A percentile compares a stretch with the other conserved stretches of the same genome.
phyloP scores from a whole-genome alignment of 2,888 invertebrate genomes.

The Parnassius glacialis region DNA sequence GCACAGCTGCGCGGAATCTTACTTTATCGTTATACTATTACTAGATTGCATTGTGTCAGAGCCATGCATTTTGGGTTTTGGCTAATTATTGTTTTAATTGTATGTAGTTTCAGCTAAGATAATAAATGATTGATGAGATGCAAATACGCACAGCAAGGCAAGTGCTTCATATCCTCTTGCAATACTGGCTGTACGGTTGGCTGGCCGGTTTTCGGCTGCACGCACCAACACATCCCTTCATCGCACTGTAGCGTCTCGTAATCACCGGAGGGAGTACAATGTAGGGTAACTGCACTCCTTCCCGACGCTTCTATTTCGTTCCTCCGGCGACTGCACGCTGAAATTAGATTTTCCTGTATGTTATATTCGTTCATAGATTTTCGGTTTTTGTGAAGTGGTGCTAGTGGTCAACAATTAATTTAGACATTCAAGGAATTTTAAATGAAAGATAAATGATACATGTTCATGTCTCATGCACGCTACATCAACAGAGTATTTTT shows the following conservation, averaged over 20 bases:
- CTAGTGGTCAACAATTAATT: too few relatives aligned
- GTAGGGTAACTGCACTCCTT: conserved; percentile 77
- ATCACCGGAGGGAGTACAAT: conserved; percentile 84
- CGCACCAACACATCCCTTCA: conserved; percentile 86
- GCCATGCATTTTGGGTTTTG: too few relatives aligned
- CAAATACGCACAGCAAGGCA: conserved; percentile 84
- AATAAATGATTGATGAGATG: not conserved
- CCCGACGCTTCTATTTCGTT: conserved; percentile 73
- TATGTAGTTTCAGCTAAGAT: not conserved
- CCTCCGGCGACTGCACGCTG: conserved; percentile 83
- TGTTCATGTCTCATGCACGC: too few relatives aligned
- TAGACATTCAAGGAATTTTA: too few relatives aligned
- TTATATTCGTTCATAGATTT: not conserved
- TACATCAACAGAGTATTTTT: too few relatives aligned
- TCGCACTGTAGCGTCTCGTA: conserved; percentile 86
- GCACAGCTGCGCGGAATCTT: too few relatives aligned
- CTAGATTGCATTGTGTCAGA: too few relatives aligned
- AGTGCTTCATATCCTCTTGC: conserved; percentile 76
- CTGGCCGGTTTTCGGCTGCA: conserved; percentile 81
- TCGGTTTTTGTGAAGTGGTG: too few relatives aligned
- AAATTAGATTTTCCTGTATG: conserved; percentile 16
- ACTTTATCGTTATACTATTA: too few relatives aligned
- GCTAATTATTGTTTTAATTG: too few relatives aligned
- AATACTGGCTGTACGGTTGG: conserved; percentile 79
- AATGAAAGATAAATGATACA: too few relatives aligned